Evolutionary conservation across 2,797 vertebrate species (phyloP).

Genomic region (Eulemur mongoz): DNA sequence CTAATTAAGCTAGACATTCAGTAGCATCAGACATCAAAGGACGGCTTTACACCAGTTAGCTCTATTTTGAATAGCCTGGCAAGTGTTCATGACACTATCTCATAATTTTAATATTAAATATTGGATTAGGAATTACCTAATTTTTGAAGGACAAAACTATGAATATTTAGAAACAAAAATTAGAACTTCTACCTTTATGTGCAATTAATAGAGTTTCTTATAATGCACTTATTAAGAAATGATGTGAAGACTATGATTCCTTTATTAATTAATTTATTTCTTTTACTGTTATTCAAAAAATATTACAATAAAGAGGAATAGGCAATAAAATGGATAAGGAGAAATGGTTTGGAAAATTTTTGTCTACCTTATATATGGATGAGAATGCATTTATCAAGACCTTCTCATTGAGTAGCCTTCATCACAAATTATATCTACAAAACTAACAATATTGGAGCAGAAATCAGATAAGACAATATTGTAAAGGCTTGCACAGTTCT

Average conservation of each 20-base stretch:
- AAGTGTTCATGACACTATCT: neutral
- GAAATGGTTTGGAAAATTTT: neutral
- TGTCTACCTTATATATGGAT: neutral
- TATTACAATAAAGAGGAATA: neutral
- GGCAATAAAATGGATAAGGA: neutral
- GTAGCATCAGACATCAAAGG: neutral
- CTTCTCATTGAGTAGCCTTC: neutral
- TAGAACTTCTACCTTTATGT: neutral
- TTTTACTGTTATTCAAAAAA: neutral
- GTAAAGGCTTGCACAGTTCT: neutral
- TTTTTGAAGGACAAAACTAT: neutral
- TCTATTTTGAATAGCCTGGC: neutral
- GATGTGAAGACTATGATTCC: neutral
- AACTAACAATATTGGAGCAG: neutral
- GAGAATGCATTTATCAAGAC: neutral
- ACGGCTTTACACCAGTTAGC: neutral
- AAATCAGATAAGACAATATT: neutral
- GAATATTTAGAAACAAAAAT: neutral
- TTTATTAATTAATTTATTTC: neutral
- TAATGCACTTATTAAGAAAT: neutral
- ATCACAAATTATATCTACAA: neutral
- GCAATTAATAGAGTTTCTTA: neutral
- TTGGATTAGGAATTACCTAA: neutral
- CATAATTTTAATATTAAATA: neutral
- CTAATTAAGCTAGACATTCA: neutral